phyloP scores from a whole-genome alignment of 2,797 vertebrate genomes.

The Neomorphus geoffroyi region DNA sequence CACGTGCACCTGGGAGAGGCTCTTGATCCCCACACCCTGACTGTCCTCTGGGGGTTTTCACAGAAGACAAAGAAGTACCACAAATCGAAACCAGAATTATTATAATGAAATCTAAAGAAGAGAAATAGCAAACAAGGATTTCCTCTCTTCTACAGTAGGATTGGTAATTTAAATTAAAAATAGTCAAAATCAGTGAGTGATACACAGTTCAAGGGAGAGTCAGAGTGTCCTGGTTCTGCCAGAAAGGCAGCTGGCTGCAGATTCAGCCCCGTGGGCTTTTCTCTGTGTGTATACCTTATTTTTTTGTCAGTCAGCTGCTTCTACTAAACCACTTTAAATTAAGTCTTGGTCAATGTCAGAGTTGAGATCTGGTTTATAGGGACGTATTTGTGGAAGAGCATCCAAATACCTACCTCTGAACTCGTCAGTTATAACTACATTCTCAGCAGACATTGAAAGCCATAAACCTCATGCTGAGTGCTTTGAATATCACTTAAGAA shows the following conservation, averaged over 20 bases:
- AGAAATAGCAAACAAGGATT: background rate
- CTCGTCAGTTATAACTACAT: slow-evolving; percentile 49
- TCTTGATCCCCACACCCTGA: background rate
- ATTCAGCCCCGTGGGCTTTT: background rate
- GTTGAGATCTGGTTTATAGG: slow-evolving; percentile 33
- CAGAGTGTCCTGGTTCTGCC: background rate
- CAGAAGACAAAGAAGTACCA: background rate
- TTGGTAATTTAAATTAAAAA: background rate
- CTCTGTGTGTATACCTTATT: background rate
- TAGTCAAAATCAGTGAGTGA: background rate
- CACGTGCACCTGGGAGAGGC: background rate
- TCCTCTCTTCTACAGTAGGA: background rate
- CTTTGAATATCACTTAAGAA: slow-evolving; percentile 61
- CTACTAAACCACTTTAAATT: slow-evolving; percentile 43
- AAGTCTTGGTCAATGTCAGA: slow-evolving; percentile 43
- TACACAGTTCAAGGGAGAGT: background rate
- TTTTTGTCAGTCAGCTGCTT: slow-evolving; percentile 19
- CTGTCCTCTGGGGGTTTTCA: background rate
- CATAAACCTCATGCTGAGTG: slow-evolving; percentile 53
- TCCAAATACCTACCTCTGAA: slow-evolving; percentile 53
- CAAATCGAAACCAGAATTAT: background rate
- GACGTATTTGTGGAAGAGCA: slow-evolving; percentile 29
- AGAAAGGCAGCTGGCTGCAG: background rate
- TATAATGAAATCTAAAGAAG: slow-evolving; percentile 9
- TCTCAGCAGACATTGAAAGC: slow-evolving; percentile 49